These are phyloP conservation scores for Seira ritae DNA, from an alignment of 2,888 invertebrate genomes.

Conservation along the genomic window DNA sequence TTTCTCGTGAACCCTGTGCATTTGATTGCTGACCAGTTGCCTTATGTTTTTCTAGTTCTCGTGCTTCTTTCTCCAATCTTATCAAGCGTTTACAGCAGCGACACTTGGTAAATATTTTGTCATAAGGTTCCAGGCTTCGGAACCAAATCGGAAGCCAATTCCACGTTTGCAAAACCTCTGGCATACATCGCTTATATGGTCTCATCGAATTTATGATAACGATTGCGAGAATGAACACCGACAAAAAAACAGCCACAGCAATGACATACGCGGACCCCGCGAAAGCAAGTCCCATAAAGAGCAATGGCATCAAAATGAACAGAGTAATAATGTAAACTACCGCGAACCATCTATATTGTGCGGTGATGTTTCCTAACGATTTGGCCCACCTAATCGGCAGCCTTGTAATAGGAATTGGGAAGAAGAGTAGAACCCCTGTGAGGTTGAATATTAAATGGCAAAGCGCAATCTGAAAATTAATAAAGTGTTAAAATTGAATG, in stretches of 20 bases:
- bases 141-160: slow-evolving; percentile 76
- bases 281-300: slow-evolving; percentile 75
- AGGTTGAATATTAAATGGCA: slow-evolving; percentile 80
- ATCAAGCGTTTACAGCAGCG: slow-evolving; percentile 63
- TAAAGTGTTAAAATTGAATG: slow-evolving; percentile 61
- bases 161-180: slow-evolving; percentile 75
- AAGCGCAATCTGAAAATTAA: slow-evolving; percentile 77
- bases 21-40: too few relatives aligned
- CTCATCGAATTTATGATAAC: slow-evolving; percentile 75
- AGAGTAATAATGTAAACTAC: slow-evolving; percentile 76
- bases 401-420: slow-evolving; percentile 78
- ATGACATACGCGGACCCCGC: slow-evolving; percentile 75
- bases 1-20: too few relatives aligned
- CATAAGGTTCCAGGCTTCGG: slow-evolving; percentile 76
- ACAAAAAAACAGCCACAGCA: slow-evolving; percentile 73
- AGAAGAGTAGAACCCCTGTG: slow-evolving; percentile 78
- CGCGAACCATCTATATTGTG: slow-evolving; percentile 79
- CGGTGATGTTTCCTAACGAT: slow-evolving; percentile 77
- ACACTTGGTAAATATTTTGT: slow-evolving; percentile 74
- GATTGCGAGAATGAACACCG: slow-evolving; percentile 70
- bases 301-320: slow-evolving; percentile 75
- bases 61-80: not conserved
- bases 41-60: too few relatives aligned
- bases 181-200: slow-evolving; percentile 74
- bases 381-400: slow-evolving; percentile 78